Evolutionary conservation across 2,113 vertebrate genomes (phyloP).

Genomic region (Lucifuga dentata): DNA sequence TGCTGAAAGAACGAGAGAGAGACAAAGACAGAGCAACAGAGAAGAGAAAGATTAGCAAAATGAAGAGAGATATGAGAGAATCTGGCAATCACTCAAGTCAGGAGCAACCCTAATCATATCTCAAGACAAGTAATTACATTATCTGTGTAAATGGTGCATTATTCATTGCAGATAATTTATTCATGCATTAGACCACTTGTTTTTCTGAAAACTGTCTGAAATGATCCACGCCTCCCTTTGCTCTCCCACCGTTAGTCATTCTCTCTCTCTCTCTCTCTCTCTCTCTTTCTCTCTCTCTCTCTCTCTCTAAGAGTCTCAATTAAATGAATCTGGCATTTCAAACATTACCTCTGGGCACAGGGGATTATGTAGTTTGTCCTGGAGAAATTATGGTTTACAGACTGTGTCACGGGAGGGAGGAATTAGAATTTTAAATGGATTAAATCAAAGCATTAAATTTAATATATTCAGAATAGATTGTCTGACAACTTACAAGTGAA

Average conservation of each 20-base stretch:
- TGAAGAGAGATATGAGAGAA: not conserved
- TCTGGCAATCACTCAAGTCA: constrained; percentile 38
- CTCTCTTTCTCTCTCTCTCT: constrained; percentile 17
- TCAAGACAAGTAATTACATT: constrained; percentile 57
- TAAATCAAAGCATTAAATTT: constrained; percentile 5
- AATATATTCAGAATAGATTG: constrained; percentile 12
- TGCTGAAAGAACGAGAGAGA: too few species aligned
- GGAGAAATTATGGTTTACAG: constrained; percentile 16
- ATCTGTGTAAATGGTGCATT: constrained; percentile 60
- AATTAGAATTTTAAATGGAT: constrained; percentile 17
- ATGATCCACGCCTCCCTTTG: constrained; percentile 56
- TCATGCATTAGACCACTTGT: constrained; percentile 35
- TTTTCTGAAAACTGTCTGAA: constrained; percentile 45
- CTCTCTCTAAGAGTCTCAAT: constrained; percentile 30
- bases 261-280: constrained; percentile 21
- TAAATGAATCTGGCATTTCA: constrained; percentile 28
- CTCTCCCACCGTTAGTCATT: constrained; percentile 49
- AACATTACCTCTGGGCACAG: constrained; percentile 34
- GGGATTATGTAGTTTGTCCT: constrained; percentile 22
- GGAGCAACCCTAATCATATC: constrained; percentile 26
- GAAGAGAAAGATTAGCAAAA: not conserved
- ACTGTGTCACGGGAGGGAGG: constrained; percentile 22
- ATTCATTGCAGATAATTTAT: constrained; percentile 64
- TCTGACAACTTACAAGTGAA: not conserved
- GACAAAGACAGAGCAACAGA: not conserved